A percentile compares a stretch with the other conserved stretches of the same genome.
These are phyloP conservation scores for Drosophila macrospina DNA, from an alignment of 2,888 invertebrate genomes.

Conservation along the genomic window DNA sequence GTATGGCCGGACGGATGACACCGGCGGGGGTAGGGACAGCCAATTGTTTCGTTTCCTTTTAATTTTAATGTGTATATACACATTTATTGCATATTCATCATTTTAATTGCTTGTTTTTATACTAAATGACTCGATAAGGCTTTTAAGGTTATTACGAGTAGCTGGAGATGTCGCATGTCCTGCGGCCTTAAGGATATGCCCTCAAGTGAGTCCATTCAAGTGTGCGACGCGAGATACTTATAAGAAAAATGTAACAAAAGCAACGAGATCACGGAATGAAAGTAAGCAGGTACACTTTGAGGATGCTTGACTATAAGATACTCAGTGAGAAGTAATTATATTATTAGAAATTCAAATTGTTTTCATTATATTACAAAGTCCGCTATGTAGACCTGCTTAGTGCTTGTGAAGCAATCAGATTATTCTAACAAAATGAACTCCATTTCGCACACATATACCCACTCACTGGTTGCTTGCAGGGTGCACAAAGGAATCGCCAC, in stretches of 20 bases:
- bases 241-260: conserved; percentile 3
- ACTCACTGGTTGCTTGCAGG: background rate
- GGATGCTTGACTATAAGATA: background rate
- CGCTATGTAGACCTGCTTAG: too few species aligned
- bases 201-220: conserved; percentile 18
- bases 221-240: background rate
- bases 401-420: too few species aligned
- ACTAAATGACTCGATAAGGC: conserved; percentile 81
- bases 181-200: conserved; percentile 27
- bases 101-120: conserved; percentile 79
- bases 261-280: conserved; percentile 9
- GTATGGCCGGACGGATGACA: conserved; percentile 35
- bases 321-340: background rate
- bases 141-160: conserved; percentile 73
- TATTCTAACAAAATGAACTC: background rate
- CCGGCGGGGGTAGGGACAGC: background rate
- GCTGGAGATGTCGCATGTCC: conserved; percentile 50
- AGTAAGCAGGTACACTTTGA: background rate
- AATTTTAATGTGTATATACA: conserved; percentile 54
- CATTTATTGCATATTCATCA: conserved; percentile 82
- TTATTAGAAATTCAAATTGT: too few species aligned
- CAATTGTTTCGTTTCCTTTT: conserved; percentile 55
- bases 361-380: too few species aligned
- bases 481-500: conserved; percentile 47
- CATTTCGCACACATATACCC: conserved; percentile 11